Evolutionary conservation across 2,888 invertebrate genomes (phyloP).

Genomic region (Blomia tropicalis): DNA sequence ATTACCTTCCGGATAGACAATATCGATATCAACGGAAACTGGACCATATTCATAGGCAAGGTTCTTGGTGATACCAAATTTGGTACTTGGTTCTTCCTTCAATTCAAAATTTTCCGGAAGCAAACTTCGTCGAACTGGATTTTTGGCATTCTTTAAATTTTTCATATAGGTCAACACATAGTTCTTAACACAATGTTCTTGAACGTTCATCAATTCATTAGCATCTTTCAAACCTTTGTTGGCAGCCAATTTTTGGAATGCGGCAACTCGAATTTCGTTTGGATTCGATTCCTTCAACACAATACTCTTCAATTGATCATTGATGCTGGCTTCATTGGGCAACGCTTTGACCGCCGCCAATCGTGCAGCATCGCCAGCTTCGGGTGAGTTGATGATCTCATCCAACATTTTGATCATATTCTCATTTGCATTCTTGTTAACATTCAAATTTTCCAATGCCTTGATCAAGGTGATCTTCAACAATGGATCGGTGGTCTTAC

Average conservation of each 20-base stretch:
- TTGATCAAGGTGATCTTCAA: background rate
- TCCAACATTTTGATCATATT: background rate
- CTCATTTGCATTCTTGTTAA: background rate
- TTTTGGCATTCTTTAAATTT: constrained; percentile 11
- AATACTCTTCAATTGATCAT: constrained; percentile 8
- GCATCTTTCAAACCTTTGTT: background rate
- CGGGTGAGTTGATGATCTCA: constrained; percentile 4
- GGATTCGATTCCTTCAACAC: constrained; percentile 6
- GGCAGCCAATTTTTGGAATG: constrained; percentile 1
- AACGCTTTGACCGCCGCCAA: constrained; percentile 17
- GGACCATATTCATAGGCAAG: background rate
- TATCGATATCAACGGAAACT: constrained; percentile 1
- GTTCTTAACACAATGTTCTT: constrained; percentile 16
- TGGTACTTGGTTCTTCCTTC: constrained; percentile 4
- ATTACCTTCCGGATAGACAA: constrained; percentile 6
- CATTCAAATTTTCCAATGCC: constrained; percentile 17
- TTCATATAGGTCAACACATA: constrained; percentile 12
- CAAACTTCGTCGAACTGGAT: background rate
- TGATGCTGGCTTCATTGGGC: constrained; percentile 5
- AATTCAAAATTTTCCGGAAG: background rate
- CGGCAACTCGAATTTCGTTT: constrained; percentile 4
- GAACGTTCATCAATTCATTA: background rate
- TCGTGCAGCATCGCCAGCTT: constrained; percentile 11
- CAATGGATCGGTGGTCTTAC: background rate
- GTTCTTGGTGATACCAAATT: constrained; percentile 14